Evolutionary conservation across 2,888 invertebrate genomes (phyloP), one percentile per base, ranked within the genome.

Genomic region (Parnassius glacialis): DNA sequence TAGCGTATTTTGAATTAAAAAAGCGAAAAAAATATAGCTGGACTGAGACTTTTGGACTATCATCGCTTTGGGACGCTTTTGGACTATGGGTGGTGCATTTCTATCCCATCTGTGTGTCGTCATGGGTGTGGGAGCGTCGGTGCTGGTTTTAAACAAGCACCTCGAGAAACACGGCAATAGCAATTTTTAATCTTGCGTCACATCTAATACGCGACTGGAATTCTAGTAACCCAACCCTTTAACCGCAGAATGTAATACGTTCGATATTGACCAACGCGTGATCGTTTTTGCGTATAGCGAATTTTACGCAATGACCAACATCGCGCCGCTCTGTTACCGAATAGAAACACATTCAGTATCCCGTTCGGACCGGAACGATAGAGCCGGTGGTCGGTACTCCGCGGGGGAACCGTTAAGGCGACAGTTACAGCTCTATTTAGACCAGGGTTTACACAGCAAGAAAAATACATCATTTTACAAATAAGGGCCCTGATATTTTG

Each of bases 191-290:
- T 43, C 43, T 41, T 56, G 9, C 25, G 13, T 56, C 41, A 47
- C 9, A 47, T 42, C 13, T 41, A 16, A 34, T 52, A 12, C 41
- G 25, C 50, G 25, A 10, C 42, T 41, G 62, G 58, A 53, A 62
- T 55, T 58, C 55, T n/a, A 11, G 62, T 59, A 62, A 62, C 55
- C 47, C 55, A 52, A 62, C 16, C 58, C 59, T 5, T 5, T 11
- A 47, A 62, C 62, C 62, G 55, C 62, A 62, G 44, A 59, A 62
- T 59, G 47, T 59, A 62, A 62, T 55, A 62, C 58, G 52, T 43
- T 25, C 53, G 12, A 55, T 42, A 55, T 57, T 57, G 52, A 52
- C 62, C 58, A 34, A 61, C 9, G 34, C 16, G 5, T 42, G 52
- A 52, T 58, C 44, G 51, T 48, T 53, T 61, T 50, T 53, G 47